Percentiles rank a stretch among this genome's conserved stretches.
Conservation (phyloP, 2,888 invertebrate genomes). For the Volucella bombylans region DNA sequence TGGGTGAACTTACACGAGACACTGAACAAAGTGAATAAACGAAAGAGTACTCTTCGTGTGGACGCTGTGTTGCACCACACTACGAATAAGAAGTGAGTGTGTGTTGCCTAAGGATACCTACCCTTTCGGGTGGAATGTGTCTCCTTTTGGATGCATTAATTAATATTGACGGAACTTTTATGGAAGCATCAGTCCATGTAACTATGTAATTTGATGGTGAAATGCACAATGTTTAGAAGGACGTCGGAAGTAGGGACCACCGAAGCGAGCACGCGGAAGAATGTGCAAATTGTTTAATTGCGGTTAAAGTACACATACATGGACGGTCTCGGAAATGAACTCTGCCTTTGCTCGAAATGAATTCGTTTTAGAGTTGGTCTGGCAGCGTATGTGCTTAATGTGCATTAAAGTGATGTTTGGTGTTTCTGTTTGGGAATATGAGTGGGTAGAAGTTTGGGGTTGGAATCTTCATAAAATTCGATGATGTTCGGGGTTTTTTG, state of each 20-base stretch:
- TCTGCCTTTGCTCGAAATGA: constrained; percentile 6
- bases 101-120: neutral
- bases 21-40: constrained; percentile 49
- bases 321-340: constrained; percentile 23
- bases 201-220: constrained; percentile 69
- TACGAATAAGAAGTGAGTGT: constrained; percentile 12
- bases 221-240: constrained; percentile 66
- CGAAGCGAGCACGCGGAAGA: constrained; percentile 20
- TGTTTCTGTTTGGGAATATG: neutral
- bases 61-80: constrained; percentile 3
- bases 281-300: constrained; percentile 71
- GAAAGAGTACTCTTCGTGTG: constrained; percentile 4
- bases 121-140: neutral
- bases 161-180: constrained; percentile 71
- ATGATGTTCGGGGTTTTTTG: too few relatives aligned
- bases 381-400: too few relatives aligned
- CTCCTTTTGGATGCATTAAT: constrained; percentile 52
- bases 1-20: constrained; percentile 18
- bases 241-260: neutral
- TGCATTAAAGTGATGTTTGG: too few relatives aligned
- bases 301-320: constrained; percentile 25
- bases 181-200: constrained; percentile 67
- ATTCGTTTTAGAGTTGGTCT: neutral
- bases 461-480: neutral
- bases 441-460: neutral